Conservation (phyloP, 2,888 invertebrate genomes). For the Helobdella robusta region DNA sequence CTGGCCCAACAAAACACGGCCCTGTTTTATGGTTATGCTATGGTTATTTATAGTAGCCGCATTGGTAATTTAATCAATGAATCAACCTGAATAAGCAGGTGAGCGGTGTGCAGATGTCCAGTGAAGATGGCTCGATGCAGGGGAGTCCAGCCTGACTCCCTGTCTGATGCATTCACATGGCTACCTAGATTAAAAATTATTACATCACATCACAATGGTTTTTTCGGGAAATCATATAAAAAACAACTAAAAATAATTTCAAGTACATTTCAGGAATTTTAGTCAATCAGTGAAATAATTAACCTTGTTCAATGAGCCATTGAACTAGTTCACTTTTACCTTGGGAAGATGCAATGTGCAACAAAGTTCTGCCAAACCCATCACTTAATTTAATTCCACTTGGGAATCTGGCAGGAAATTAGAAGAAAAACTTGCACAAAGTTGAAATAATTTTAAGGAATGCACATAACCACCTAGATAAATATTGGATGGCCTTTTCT, state of each 20-base stretch:
- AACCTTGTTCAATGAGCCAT: conserved; percentile 59
- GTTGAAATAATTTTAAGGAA: too few species aligned
- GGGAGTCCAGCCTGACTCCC: conserved; percentile 69
- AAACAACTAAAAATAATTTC: neutral
- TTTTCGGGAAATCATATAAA: too few species aligned
- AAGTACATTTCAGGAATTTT: neutral
- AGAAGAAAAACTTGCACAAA: too few species aligned
- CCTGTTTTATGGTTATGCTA: too few species aligned
- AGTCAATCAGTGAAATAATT: conserved; percentile 24
- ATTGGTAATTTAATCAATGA: neutral
- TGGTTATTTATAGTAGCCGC: neutral
- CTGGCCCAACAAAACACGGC: too few species aligned
- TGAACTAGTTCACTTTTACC: conserved; percentile 61
- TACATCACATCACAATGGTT: too few species aligned
- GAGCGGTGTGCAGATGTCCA: conserved; percentile 67
- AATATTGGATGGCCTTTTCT: too few species aligned
- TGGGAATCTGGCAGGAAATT: too few species aligned
- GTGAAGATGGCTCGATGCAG: conserved; percentile 72
- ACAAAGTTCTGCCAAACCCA: conserved; percentile 58
- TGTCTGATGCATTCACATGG: conserved; percentile 60
- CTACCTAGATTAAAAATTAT: too few species aligned
- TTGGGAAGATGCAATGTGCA: conserved; percentile 70
- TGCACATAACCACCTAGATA: too few species aligned
- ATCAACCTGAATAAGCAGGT: conserved; percentile 59
- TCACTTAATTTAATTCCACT: too few species aligned